Conservation (phyloP, 2,888 invertebrate genomes). For the Theretra japonica region DNA sequence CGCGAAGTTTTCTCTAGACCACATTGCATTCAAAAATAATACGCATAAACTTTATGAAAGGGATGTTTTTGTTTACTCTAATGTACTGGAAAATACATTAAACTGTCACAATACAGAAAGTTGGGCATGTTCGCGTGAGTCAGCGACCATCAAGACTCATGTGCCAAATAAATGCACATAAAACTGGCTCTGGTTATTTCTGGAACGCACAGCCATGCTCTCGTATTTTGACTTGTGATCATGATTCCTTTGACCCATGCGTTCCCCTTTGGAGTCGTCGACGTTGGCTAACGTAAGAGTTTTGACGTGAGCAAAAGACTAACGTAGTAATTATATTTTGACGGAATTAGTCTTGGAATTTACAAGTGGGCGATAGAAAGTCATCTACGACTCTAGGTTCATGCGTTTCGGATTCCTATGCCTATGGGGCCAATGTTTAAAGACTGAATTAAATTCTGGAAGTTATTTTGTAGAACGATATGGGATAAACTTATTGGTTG, state of each 20-base stretch:
- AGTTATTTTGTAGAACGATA: no score
- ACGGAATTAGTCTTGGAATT: background rate
- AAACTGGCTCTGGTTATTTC: conserved; percentile 28
- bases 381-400: background rate
- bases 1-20: background rate
- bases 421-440: no score
- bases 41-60: background rate
- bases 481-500: no score
- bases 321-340: background rate
- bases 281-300: conserved; percentile 7
- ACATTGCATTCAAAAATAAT: background rate
- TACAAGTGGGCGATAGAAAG: background rate
- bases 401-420: no score
- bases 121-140: conserved; percentile 16
- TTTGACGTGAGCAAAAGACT: background rate
- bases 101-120: conserved; percentile 6
- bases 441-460: no score
- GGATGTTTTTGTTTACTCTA: background rate
- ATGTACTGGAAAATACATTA: background rate
- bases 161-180: conserved; percentile 28
- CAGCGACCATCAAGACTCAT: conserved; percentile 22
- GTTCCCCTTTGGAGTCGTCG: conserved; percentile 20
- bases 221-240: conserved; percentile 26
- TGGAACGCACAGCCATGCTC: conserved; percentile 20
- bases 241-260: conserved; percentile 17